Evolutionary conservation across 1,140 invertebrate species (phyloP), one percentile per base, ranked within the genome.

Genomic region (Camponotus floridanus): DNA sequence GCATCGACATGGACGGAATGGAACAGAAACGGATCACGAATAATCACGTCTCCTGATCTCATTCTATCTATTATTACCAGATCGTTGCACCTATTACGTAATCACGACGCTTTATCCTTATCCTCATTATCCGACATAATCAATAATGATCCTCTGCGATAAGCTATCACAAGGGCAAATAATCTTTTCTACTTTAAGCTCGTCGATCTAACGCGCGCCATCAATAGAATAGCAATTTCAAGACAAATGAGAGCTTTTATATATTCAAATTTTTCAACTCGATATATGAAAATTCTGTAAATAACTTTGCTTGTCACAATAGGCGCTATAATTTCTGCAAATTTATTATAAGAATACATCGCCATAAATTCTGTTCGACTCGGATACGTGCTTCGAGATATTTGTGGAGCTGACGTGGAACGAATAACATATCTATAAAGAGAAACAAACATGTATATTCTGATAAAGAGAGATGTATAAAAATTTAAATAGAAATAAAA

Each of bases 51-150:
- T 21, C 57, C 39, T 31, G 55, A 74, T 61, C 13, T 83, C 55
- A 48, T 83, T 83, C 67, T 31, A 48, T 57, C 55, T 9, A 51
- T 74, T 81, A 81, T 45, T 62, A 45, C 15, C 31, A 36, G 55
- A 83, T 74, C 55, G 31, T 83, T 61, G 79, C 55, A 36, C 39
- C n/a, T 39, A 42, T 6, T 21, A 55, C 26, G 45, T 21, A 36
- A 70, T 3, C 15, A 21, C n/a, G 64, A n/a, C 8, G 6, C 36
- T 81, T 59, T 81, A 71, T 71, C 55, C n/a, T 74, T 31, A 48
- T 62, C 57, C 33, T 83, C 45, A 73, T 81, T 81, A 81, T 71
- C 39, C 3, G 2, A n/a, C 18, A 74, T 62, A 83, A 83, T 83
- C 79, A 21, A 83, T 83, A 83, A 73, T 45, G 39, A 73, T 61